Evolutionary conservation across 1,140 invertebrate species (phyloP), one percentile per base, ranked within the genome.

Genomic region (Papilio machaon): DNA sequence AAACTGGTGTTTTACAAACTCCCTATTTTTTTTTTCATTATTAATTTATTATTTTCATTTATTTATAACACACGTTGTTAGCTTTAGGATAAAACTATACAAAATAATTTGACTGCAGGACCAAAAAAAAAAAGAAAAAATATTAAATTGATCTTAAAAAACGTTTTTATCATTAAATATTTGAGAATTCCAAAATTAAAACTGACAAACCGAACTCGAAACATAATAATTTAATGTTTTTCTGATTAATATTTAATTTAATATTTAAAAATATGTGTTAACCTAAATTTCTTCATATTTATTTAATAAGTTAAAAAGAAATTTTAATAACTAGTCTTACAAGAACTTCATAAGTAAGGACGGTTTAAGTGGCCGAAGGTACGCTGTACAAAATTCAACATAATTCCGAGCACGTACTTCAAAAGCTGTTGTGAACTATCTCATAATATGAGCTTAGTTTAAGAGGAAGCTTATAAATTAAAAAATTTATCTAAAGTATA

Each of bases 321-420:
- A 15, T 70, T 70, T 15, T 70, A 70, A 70, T 70, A 70, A 70
- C 64, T 38, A 4, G 30, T 13, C 15, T 70, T 35, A 70, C 30
- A 15, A 70, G 7, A 17, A 70, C 23, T 70, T 35, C 13, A 70
- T 35, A 70, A 70, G 64, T 30, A 35, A 70, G 30, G 13, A 15
- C 15, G 35, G 64, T 70, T 70, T 70, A 70, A 70, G 64, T 70
- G 4, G 64, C 64, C 15, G 13, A 70, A 70, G 64, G 64, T 38
- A 70, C 30, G 64, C 23, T 70, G 64, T 35, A 38, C 64, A 30
- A 64, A 64, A 30, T 70, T 35, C 15, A 38, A 35, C 64, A 13
- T 35, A 70, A 70, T 70, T 70, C 15, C 30, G 11, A 15, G 30
- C 64, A 11, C 64, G n/a, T 70, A 0, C 52, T 17, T 54, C 52